Evolutionary conservation across 2,888 invertebrate genomes (phyloP).

Genomic region (Ophion obscuratus): DNA sequence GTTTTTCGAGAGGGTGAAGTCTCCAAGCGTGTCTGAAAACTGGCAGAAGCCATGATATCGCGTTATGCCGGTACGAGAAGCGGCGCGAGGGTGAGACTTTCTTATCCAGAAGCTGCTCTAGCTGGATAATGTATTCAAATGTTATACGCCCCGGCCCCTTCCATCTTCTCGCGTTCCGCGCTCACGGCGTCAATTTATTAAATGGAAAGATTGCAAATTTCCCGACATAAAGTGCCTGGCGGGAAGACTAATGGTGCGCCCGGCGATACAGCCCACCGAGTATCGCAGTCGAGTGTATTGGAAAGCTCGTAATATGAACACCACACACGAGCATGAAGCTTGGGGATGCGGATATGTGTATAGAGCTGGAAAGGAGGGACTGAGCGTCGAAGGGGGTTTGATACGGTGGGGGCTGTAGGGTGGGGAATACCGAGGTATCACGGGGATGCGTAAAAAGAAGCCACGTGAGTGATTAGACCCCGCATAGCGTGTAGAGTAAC

Average conservation of each 20-base stretch:
- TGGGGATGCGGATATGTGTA: constrained; percentile 60
- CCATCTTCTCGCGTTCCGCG: constrained; percentile 33
- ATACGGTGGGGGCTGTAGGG: constrained; percentile 50
- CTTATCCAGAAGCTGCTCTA: constrained; percentile 61
- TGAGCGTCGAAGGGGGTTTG: constrained; percentile 56
- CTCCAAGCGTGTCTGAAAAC: constrained; percentile 38
- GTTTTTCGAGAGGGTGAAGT: constrained; percentile 39
- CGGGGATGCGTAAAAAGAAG: constrained; percentile 71
- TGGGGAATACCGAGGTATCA: constrained; percentile 62
- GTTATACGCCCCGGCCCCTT: constrained; percentile 75
- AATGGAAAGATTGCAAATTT: constrained; percentile 84
- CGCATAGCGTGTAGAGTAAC: constrained; percentile 67
- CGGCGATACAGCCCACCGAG: background rate
- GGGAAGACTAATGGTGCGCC: constrained; percentile 81
- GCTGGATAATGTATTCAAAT: constrained; percentile 82
- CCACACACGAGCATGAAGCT: constrained; percentile 61
- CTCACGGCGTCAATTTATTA: constrained; percentile 81
- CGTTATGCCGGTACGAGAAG: constrained; percentile 70
- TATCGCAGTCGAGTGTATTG: constrained; percentile 44
- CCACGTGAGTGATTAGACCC: constrained; percentile 75
- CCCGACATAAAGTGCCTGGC: constrained; percentile 83
- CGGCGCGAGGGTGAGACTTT: constrained; percentile 39
- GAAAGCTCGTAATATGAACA: constrained; percentile 42
- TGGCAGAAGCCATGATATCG: constrained; percentile 73
- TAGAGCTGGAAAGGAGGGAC: constrained; percentile 51